Evolutionary conservation across 2,797 vertebrate genomes (phyloP).

Genomic region (Pampus argenteus): DNA sequence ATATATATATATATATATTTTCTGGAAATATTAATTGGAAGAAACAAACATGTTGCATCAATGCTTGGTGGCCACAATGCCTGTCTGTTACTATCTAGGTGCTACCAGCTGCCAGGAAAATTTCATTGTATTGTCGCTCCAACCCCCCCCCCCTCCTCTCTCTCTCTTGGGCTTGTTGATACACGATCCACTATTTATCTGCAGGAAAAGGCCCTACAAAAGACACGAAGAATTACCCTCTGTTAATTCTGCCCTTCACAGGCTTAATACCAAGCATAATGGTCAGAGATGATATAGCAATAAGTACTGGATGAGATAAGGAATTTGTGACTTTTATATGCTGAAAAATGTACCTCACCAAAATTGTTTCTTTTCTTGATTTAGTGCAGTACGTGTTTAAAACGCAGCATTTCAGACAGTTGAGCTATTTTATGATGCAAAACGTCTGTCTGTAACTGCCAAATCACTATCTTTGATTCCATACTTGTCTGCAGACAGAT

Average conservation of each 20-base stretch:
- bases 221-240: slow-evolving; percentile 39
- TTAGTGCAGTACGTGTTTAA: slow-evolving; percentile 1
- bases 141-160: background rate
- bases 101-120: slow-evolving; percentile 57
- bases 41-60: slow-evolving; percentile 18
- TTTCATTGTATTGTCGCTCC: slow-evolving; percentile 28
- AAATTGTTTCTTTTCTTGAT: slow-evolving; percentile 8
- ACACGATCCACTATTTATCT: slow-evolving; percentile 73
- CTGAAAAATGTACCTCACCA: background rate
- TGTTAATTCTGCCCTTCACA: slow-evolving; percentile 32
- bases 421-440: slow-evolving; percentile 16
- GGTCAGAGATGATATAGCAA: slow-evolving; percentile 24
- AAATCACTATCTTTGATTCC: slow-evolving; percentile 53
- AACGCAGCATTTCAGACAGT: slow-evolving; percentile 25
- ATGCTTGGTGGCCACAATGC: slow-evolving; percentile 32
- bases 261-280: slow-evolving; percentile 16
- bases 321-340: background rate
- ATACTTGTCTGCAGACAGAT: slow-evolving; percentile 43
- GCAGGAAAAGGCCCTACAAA: slow-evolving; percentile 45
- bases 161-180: slow-evolving; percentile 72
- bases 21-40: background rate
- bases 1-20: too few species aligned
- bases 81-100: slow-evolving; percentile 33
- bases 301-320: slow-evolving; percentile 10
- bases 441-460: slow-evolving; percentile 30